phyloP scores from a whole-genome alignment of 2,797 vertebrate genomes.

The Chelmon rostratus region DNA sequence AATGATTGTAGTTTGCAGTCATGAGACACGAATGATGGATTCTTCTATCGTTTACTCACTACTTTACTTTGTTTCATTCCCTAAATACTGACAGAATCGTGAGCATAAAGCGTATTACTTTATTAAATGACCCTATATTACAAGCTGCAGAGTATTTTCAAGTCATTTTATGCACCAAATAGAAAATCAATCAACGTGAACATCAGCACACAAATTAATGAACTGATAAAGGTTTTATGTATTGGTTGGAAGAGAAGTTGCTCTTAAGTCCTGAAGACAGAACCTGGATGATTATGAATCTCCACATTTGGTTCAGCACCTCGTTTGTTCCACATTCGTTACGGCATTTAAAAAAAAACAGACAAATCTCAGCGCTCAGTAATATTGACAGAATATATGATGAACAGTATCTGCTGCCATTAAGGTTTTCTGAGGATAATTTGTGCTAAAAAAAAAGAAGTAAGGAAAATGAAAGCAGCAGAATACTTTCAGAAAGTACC shows the following conservation, averaged over 20 bases:
- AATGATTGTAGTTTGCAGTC: neutral
- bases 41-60: neutral
- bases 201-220: neutral
- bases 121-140: neutral
- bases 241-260: neutral
- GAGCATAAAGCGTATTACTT: neutral
- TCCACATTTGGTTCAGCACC: neutral
- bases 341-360: too few species aligned
- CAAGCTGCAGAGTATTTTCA: neutral
- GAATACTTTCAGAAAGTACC: neutral
- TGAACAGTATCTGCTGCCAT: neutral
- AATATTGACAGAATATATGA: neutral
- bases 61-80: neutral
- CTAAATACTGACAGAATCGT: neutral
- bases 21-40: neutral
- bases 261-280: neutral
- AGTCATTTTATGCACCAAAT: neutral
- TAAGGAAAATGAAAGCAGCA: neutral
- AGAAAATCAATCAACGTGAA: neutral
- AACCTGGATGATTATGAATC: neutral
- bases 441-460: too few species aligned
- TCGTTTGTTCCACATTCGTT: too few species aligned
- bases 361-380: neutral
- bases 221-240: neutral
- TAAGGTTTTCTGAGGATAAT: neutral